Base-by-base conservation (phyloP, 2,888 invertebrate genomes). In the Limnephilus rhombicus region DNA sequence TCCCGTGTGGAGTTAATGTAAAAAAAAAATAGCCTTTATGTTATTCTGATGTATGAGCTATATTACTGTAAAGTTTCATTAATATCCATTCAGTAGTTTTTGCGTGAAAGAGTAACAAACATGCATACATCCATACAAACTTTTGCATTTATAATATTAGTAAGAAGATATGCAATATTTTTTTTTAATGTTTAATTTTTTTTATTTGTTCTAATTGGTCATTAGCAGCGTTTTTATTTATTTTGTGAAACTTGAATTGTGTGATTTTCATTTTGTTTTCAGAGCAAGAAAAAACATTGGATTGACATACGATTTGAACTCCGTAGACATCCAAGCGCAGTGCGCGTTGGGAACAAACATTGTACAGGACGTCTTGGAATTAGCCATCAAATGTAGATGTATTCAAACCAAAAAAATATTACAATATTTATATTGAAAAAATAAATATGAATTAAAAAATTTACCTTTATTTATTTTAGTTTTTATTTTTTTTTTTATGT, bases 281-380 rank as follows among this genome's bases (percentile, higher is more conserved):
- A 88, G 85, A 91, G 85, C 89, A 87, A 90, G 24, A 83, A 89
- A 93, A 92, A 92, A 94, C 89, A 92, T 92, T 13, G 92, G 92
- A 53, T 83, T 93, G 2, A 85, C 83, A 34, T 15, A 82, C 11
- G 96, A 97, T 94, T 96, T 98, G 88, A 96, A 97, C 93, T 94
- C 96, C 31, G 95, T 98, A 29, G 96, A 97, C 93, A 95, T 97
- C 91, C 95, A 97, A 94, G 96, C 97, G 83, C 96, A 95, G 95
- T 96, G 97, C 94, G 96, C 97, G 12, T 95, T 98, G 92, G 98
- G 98, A 13, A 95, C 94, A 94, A 96, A 96, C 95, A 95, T 97
- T 94, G 96, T 95, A 86, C 94, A 96, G 89, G 96, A 97, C 94
- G 97, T 98, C 1, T 94, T 94, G 93, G 94, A 95, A 92, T 96